Evolutionary conservation across 37 sponge, comb jelly and placozoan species (phyloP), one percentile per base, ranked within the genome.

Genomic region (Geodia barretti): DNA sequence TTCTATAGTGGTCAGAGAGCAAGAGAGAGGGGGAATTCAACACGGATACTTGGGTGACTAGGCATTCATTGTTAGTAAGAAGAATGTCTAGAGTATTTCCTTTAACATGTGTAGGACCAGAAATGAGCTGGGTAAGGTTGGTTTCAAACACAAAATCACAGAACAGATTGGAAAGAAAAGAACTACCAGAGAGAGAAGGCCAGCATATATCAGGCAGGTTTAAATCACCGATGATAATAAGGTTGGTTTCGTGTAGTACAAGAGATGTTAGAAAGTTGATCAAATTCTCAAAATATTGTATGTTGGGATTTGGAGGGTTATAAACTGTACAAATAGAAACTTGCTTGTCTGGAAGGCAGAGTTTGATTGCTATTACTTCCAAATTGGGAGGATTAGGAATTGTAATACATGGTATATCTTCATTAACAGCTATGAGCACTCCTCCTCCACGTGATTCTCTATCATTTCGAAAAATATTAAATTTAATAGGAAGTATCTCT

Each of bases 401-500:
- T 24, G 69, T 2, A 23, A 33, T 76, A 39, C 73, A 63, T 26
- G 39, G 64, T 60, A 77, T 47, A 4, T n/a, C 21, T 36, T 70
- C 58, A 37, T 67, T 4, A 69, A 86, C 58, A 26, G 79, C 86
- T 8, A 86, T 17, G 1, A 84, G 30, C 37, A 69, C 78, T 4
- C 85, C 85, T 43, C 86, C 79, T 38, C 85, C 85, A 36, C 78
- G 35, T 38, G 85, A 77, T n/a, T 39, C 23, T 5, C 84, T 3
- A 61, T 84, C 84, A n/a, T 84, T 83, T 8, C 83, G 75, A 63
- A 39, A 63, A 31, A 83, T 73, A 36, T 8, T 29, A 54, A 63
- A 83, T 25, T 37, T 35, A 62, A 2, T 59, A 24, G 72, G 73
- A 21, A 81, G 25, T 30, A 81, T 71, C 29, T 81, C 82, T 33